Evolutionary conservation across 2,797 vertebrate genomes (phyloP), one percentile per base, ranked within the genome.

Genomic region (Trachurus trachurus): DNA sequence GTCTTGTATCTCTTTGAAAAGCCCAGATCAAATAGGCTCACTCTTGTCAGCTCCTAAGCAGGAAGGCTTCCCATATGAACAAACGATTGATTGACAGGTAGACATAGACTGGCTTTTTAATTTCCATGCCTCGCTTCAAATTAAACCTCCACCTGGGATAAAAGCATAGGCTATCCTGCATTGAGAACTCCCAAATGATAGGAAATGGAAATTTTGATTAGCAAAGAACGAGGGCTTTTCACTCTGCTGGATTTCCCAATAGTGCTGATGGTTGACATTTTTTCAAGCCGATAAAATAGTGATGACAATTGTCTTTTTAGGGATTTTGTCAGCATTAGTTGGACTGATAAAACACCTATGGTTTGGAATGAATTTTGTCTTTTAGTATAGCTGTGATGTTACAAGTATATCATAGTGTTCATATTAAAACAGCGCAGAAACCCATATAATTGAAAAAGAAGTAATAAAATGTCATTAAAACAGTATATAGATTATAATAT

Each of bases 81-180:
- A 78, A 75, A 94, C 93, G 74, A 87, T 92, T 97, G 97, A 98
- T 96, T 97, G 97, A 95, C 97, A 96, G 96, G 83, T 85, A 94
- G 93, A 96, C 95, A 92, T 86, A 81, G 80, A 81, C 85, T 87
- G 83, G 78, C 85, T 96, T 96, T 96, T 94, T 96, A 95, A 96
- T 97, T 97, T 96, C 93, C 96, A 88, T 88, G 83, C 89, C 93
- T 95, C 90, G 93, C 94, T 96, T 96, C 93, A 87, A 95, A 95
- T 95, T 94, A 97, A 97, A 97, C 96, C 96, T 96, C 95, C 95
- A 96, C 91, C 95, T 93, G 87, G 93, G 95, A 95, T 96, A 92
- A 97, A 97, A 95, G 94, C 90, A 87, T 82, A 91, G 93, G 93
- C 92, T 96, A 91, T 85, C 87, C 83, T 68, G 67, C 87, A 87